Evolutionary conservation across 2,113 vertebrate species (phyloP).

Genomic region (Mohoua ochrocephala): DNA sequence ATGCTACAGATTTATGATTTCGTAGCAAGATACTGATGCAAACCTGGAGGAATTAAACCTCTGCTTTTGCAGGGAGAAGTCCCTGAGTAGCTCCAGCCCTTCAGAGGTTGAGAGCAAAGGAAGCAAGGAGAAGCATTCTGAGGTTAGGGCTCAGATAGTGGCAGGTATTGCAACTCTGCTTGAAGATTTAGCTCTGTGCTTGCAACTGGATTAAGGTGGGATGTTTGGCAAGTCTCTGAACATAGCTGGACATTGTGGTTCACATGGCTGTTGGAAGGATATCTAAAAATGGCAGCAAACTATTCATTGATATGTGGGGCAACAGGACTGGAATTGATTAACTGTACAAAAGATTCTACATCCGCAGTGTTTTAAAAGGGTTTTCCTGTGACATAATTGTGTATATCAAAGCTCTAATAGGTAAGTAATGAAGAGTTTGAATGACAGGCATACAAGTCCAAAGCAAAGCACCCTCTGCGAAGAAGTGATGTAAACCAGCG

Average conservation of each 20-base stretch:
- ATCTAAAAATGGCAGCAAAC: not conserved
- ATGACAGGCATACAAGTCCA: not conserved
- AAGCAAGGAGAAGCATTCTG: not conserved
- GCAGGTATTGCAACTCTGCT: not conserved
- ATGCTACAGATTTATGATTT: not conserved
- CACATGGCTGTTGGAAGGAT: not conserved
- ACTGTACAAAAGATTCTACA: not conserved
- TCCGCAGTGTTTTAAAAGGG: not conserved
- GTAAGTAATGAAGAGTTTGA: not conserved
- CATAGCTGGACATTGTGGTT: not conserved
- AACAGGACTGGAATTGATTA: not conserved
- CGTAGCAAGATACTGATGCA: not conserved
- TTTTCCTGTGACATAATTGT: not conserved
- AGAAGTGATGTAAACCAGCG: not conserved
- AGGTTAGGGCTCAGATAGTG: not conserved
- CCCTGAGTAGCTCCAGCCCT: not conserved
- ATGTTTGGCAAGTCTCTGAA: not conserved
- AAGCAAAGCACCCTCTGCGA: not conserved
- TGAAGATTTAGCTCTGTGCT: not conserved
- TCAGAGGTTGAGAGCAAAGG: not conserved
- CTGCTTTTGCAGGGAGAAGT: not conserved
- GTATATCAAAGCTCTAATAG: not conserved
- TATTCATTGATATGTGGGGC: rapidly evolving
- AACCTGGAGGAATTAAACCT: not conserved
- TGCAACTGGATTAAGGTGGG: not conserved